phyloP scores from a whole-genome alignment of 2,113 vertebrate species.

The Phocoena phocoena region DNA sequence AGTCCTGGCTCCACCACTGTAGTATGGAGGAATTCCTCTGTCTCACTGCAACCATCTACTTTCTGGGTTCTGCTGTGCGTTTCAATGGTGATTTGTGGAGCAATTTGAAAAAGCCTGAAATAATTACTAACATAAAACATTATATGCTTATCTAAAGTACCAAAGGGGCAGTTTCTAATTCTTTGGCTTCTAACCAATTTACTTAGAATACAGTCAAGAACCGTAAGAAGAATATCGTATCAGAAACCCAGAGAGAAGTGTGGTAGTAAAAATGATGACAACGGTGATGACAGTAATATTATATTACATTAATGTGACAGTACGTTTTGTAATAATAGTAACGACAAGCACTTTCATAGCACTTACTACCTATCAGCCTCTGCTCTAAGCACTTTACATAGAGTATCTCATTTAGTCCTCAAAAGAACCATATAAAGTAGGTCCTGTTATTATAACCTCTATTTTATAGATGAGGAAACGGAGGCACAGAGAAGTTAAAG shows the following conservation, averaged over 20 bases:
- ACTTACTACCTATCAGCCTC: neutral
- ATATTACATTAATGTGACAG: neutral
- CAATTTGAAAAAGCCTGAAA: neutral
- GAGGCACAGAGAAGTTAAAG: neutral
- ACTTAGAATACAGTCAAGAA: neutral
- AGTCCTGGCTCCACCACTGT: neutral
- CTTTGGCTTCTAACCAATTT: neutral
- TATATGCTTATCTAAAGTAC: neutral
- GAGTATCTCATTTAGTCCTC: neutral
- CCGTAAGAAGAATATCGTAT: neutral
- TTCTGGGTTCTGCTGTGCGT: neutral
- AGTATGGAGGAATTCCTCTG: neutral
- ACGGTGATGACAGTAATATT: rapidly evolving
- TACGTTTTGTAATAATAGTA: neutral
- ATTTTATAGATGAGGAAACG: neutral
- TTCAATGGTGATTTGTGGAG: neutral
- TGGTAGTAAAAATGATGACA: neutral
- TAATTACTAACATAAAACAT: neutral
- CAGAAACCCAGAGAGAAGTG: neutral
- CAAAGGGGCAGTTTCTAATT: neutral
- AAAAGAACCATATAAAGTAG: neutral
- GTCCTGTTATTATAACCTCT: neutral
- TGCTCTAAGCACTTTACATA: neutral
- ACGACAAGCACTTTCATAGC: neutral
- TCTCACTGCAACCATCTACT: neutral